These are phyloP conservation scores for Meteorus colon DNA, from an alignment of 2,888 invertebrate genomes.

Conservation along the genomic window DNA sequence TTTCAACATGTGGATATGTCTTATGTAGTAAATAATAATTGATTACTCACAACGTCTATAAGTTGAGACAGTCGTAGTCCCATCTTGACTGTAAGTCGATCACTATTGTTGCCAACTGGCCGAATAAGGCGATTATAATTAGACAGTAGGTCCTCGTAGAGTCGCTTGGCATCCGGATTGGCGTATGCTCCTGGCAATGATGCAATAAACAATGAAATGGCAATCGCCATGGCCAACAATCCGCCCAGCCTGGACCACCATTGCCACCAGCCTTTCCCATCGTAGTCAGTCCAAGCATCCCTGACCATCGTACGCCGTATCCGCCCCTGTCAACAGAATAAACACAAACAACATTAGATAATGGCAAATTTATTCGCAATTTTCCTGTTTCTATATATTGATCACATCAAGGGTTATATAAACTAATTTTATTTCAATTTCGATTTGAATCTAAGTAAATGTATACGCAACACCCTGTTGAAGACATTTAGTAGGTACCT, in stretches of 20 bases:
- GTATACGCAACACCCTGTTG: neutral
- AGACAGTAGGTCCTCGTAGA: slow-evolving; percentile 95
- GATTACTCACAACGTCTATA: slow-evolving; percentile 90
- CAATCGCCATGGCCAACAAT: slow-evolving; percentile 84
- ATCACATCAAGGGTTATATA: neutral
- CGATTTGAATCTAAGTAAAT: neutral
- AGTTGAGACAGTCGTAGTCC: slow-evolving; percentile 92
- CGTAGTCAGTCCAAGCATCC: slow-evolving; percentile 72
- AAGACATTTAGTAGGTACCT: slow-evolving; percentile 19
- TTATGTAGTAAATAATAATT: slow-evolving; percentile 10
- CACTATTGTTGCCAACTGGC: slow-evolving; percentile 95
- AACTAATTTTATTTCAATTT: neutral
- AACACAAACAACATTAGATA: neutral
- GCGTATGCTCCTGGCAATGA: slow-evolving; percentile 78
- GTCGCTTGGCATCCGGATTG: slow-evolving; percentile 94
- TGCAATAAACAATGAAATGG: slow-evolving; percentile 74
- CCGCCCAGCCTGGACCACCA: slow-evolving; percentile 64
- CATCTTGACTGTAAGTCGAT: slow-evolving; percentile 95
- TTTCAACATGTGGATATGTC: slow-evolving; percentile 18
- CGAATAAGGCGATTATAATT: slow-evolving; percentile 96
- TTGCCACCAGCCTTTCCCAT: slow-evolving; percentile 70
- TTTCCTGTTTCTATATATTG: no score
- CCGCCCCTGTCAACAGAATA: slow-evolving; percentile 79
- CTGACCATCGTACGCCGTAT: slow-evolving; percentile 90
- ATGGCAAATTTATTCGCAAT: neutral